These are phyloP conservation scores for Crax fasciolata DNA, from an alignment of 2,797 vertebrate genomes.

Conservation along the genomic window DNA sequence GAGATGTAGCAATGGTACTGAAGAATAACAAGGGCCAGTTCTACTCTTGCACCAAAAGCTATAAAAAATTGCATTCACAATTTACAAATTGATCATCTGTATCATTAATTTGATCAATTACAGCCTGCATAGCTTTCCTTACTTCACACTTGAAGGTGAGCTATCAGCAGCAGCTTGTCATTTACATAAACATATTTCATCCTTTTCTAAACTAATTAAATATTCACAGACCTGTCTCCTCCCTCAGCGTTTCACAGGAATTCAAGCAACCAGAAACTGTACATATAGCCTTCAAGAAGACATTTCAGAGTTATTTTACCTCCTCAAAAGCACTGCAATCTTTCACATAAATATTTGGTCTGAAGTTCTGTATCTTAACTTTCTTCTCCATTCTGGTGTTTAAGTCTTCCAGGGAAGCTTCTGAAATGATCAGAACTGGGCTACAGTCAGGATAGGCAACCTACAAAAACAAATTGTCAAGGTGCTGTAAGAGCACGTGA, in stretches of 20 bases:
- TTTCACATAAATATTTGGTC: conserved; percentile 90
- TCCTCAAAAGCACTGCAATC: conserved; percentile 91
- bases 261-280: neutral
- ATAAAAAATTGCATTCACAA: neutral
- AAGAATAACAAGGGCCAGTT: neutral
- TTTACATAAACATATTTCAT: neutral
- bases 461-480: conserved; percentile 59
- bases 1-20: neutral
- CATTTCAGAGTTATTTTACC: conserved; percentile 78
- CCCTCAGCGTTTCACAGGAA: neutral
- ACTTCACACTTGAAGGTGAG: neutral
- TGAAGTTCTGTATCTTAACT: conserved; percentile 87
- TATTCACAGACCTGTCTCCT: neutral
- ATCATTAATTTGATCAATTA: neutral
- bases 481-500: neutral
- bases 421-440: conserved; percentile 91
- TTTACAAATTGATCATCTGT: neutral
- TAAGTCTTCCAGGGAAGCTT: conserved; percentile 90
- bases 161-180: neutral
- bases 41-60: neutral
- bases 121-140: neutral
- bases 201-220: neutral
- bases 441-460: conserved; percentile 90
- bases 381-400: conserved; percentile 87
- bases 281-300: neutral